These are phyloP conservation scores for Coptotermes formosanus DNA, from an alignment of 1,140 invertebrate species.

Conservation along the genomic window DNA sequence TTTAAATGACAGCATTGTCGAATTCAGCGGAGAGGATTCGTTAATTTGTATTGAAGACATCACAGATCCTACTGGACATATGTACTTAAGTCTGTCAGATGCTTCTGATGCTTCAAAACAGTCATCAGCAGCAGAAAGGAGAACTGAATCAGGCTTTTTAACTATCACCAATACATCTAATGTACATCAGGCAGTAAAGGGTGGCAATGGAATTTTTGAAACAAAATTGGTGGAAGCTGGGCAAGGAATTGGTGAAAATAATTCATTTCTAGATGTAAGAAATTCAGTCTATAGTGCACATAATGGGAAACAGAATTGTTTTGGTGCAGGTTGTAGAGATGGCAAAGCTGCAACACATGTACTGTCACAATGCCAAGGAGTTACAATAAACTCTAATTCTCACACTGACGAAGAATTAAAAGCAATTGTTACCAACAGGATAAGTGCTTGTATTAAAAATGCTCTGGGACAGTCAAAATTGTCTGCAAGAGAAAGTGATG, in stretches of 20 bases:
- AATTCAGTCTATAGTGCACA: too few relatives aligned
- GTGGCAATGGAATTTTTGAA: too few relatives aligned
- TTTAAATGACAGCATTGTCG: background rate
- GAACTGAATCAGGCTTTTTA: background rate
- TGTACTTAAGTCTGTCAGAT: background rate
- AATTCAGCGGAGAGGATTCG: background rate
- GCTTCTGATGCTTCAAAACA: background rate
- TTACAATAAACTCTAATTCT: background rate
- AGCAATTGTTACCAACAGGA: background rate
- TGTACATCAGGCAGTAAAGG: too few relatives aligned
- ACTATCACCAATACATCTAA: too few relatives aligned
- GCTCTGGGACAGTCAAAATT: background rate
- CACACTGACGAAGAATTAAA: background rate
- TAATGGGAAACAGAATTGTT: too few relatives aligned
- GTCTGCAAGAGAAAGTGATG: background rate
- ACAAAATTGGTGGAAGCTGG: too few relatives aligned
- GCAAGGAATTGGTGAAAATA: too few relatives aligned
- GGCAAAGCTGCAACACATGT: too few relatives aligned
- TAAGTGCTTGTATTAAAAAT: constrained; percentile 5
- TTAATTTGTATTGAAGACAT: constrained; percentile 9
- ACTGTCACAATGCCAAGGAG: too few relatives aligned
- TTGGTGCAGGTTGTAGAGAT: too few relatives aligned
- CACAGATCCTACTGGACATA: background rate
- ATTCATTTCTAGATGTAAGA: too few relatives aligned
- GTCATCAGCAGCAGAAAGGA: background rate